Evolutionary conservation across 2,797 vertebrate species (phyloP), one percentile per base, ranked within the genome.

Genomic region (Intellagama lesueurii): DNA sequence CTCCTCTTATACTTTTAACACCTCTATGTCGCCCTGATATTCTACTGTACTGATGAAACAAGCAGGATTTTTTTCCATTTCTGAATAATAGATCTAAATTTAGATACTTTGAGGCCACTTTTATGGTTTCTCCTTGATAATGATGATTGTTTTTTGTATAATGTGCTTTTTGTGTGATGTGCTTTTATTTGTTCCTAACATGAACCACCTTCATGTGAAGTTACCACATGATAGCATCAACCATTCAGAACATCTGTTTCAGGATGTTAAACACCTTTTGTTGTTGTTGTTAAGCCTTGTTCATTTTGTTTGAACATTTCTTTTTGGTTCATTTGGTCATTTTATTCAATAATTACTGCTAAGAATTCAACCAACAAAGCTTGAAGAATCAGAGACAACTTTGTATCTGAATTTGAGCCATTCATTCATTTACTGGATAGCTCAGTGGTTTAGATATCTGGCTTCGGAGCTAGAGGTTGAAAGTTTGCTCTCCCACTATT

Each of bases 1-100:
- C 88, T 87, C 86, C 83, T 92, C 81, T 87, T 77, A 72, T 77
- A 40, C 79, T 90, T 78, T 90, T 78, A 68, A 86, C 72, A 68
- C 69, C 85, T 83, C 44, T 24, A 77, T 77, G 64, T 52, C 80
- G 86, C 28, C 80, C 70, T 47, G 70, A 75, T 75, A 75, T 40
- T 56, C 69, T 80, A 85, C 16, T 32, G 30, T 32, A 81, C 12
- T 83, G 73, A 90, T 87, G 72, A 83, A 90, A 77, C 44, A 90
- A 81, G 86, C 5, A 86, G 56, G 80, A 40, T 3, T 24, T 77
- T 19, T 64, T 24, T 22, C 35, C 76, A 77, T 73, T 82, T 70
- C 60, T 90, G 72, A 87, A 90, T 44, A 87, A 90, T 77, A 52
- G 16, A 40, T 76, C 80, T 44, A 69, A 66, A 77, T 86, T 82